Base-by-base conservation (phyloP, 2,797 vertebrate genomes). In the Acropternis orthonyx region DNA sequence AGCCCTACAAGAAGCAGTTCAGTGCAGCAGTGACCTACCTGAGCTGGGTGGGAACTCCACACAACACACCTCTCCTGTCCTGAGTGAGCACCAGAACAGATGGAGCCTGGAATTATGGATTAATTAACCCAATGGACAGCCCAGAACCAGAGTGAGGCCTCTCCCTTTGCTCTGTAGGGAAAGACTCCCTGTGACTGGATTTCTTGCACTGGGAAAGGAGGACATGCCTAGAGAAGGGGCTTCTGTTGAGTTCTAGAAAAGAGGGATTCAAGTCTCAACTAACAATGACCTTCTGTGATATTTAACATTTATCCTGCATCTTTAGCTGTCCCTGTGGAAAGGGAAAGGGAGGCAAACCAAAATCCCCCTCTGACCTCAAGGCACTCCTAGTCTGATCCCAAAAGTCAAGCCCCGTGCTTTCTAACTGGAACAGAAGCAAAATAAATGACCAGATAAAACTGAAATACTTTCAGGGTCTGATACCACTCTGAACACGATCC, bases 351-450 rank as follows among this genome's bases (percentile, higher is more conserved):
- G 26, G n/a, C 20, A 71, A 75, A 36, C 13, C 24, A 22, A 41
- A 88, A 83, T 46, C 34, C 23, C 36, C 43, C 65, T 36, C 26
- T 28, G 41, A 56, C 55, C 61, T 32, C 5, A 3, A 55, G n/a
- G 23, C 0, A 0, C 37, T 77, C 23, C 2, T 0, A n/a, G 3
- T 9, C 48, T 8, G 23, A 65, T 7, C 36, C n/a, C 32, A 79
- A 76, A 79, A 88, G 26, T 36, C 34, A 44, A 48, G 59, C 14
- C 14, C 5, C 0, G 1, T 5, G 14, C 37, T 49, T 68, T 43
- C 37, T 24, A 23, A 9, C 43, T 30, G 54, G 17, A 84, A 36
- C 32, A 34, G 73, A 36, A 58, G 39, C 39, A 55, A 55, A 84
- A 84, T 6, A 22, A 59, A 87, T 73, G 48, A 71, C 6, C 44